Percentiles rank a stretch among this genome's conserved stretches.
phyloP scores from a whole-genome alignment of 2,888 invertebrate species.

The Mythimna impura region DNA sequence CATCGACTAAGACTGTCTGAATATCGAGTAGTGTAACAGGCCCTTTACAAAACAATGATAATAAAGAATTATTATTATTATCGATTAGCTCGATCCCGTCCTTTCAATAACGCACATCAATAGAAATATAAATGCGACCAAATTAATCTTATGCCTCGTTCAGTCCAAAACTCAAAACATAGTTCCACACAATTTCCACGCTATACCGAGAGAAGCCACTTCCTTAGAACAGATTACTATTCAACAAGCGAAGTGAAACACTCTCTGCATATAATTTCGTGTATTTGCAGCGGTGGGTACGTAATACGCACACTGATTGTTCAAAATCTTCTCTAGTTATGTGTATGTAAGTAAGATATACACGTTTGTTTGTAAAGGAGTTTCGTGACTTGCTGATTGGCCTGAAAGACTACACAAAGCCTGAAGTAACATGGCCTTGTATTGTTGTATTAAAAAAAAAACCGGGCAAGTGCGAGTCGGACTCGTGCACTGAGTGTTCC shows the following conservation, averaged over 20 bases:
- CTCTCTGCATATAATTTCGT: constrained; percentile 69
- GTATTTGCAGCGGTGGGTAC: constrained; percentile 69
- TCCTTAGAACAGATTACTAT: constrained; percentile 65
- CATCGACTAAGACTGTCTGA: no score
- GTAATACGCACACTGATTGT: constrained; percentile 70
- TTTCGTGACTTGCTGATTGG: constrained; percentile 23
- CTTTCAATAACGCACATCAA: background rate
- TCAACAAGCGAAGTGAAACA: constrained; percentile 63
- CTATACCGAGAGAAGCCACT: constrained; percentile 20
- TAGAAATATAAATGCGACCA: constrained; percentile 15
- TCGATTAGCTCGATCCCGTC: background rate
- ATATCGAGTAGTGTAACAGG: no score
- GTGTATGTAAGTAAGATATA: background rate
- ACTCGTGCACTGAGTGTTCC: no score
- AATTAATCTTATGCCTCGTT: constrained; percentile 22
- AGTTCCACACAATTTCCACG: constrained; percentile 27
- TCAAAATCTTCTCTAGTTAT: constrained; percentile 56
- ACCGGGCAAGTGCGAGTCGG: no score
- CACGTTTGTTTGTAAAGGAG: constrained; percentile 24
- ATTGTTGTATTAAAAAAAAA: background rate
- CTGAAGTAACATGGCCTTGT: background rate
- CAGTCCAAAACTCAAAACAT: constrained; percentile 8
- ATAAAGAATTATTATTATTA: no score
- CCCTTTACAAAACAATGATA: no score
- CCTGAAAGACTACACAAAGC: background rate